Base-by-base conservation (phyloP, 2,113 vertebrate genomes). In the Argyrosomus japonicus region DNA sequence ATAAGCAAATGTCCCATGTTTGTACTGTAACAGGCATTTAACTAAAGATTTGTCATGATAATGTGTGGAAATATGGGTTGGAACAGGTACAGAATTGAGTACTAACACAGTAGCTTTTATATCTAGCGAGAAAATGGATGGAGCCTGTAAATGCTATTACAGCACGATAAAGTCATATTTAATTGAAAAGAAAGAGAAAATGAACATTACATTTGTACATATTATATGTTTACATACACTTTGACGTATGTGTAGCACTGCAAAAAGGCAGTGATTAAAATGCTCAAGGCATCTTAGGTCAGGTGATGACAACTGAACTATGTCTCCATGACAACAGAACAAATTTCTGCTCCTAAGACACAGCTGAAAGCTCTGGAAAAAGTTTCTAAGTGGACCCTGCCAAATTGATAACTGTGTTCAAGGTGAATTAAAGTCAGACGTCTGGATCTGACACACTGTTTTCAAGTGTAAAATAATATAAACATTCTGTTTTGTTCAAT, bases 291-390 rank as follows among this genome's bases (percentile, higher is more conserved):
- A 25, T 25, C n/a, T 23, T 13, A 23, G 21, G n/a, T n/a, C 23
- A 47, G 2, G 12, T 32, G 36, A 47, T 58, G 53, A 67, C 43
- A 57, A 78, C 40, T 14, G 47, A 50, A 17, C 15, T 45, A 51
- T 36, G 36, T 62, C 47, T 40, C 57, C 29, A 61, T 62, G 29
- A 79, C 47, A 60, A 79, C 54, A 12, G 11, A 68, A 25, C 21
- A 4, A 19, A 63, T 36, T 21, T 69, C 29, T 23, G 23, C 25
- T n/a, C 4, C 54, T 13, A 15, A 56, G 53, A 56, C 4, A 11
- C 54, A 13, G 54, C n/a, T 56, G n/a, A 57, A 25, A 57, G 54
- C 54, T 25, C 54, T 57, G 23, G 17, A 13, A 60, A 72, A 77
- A n/a, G n/a, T 25, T 17, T 47, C 4, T n/a, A n/a, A 67, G 62